Evolutionary conservation across 1,140 invertebrate genomes (phyloP), one percentile per base, ranked within the genome.

Genomic region (Diorhabda sublineata): DNA sequence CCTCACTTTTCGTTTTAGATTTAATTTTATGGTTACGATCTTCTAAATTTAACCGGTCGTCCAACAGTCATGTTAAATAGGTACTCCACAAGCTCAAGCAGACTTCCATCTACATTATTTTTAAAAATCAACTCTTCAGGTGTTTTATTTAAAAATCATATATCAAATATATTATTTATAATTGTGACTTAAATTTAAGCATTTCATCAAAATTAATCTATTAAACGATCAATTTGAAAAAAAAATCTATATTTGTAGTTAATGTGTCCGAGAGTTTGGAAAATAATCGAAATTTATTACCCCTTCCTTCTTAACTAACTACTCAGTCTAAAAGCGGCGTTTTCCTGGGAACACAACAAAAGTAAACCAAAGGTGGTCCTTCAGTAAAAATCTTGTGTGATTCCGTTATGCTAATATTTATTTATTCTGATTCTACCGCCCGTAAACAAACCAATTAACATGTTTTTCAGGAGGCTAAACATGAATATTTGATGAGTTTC

Each of bases 1-100:
- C 47, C 26, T n/a, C 8, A 52, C 62, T 64, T 64, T 64, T 64
- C 4, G 47, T 52, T 64, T 56, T 56, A n/a, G 62, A 64, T 52
- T 52, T 64, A 64, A 57, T 64, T 64, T 64, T 26, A 45, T 44
- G 62, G 62, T 56, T 52, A 52, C 2, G 47, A 52, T 52, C 47
- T 52, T n/a, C 47, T 52, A 52, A 52, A 52, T 52, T 52, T 52
- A 52, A 52, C 47, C 47, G 47, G 47, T 52, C 3, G 6, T 8
- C 3, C 47, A 52, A 52, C 47, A 52, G n/a, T 52, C 47, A 52
- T 8, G 26, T n/a, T n/a, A 52, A n/a, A 8, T 52, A 52, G n/a
- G n/a, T 4, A 52, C 47, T 52, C n/a, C 47, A 6, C 47, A 52
- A 52, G 47, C 3, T 52, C n/a, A 4, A 52, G 47, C 47, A 52